phyloP scores from a whole-genome alignment of 2,888 invertebrate species.

The Lordiphosa andalusiaca region DNA sequence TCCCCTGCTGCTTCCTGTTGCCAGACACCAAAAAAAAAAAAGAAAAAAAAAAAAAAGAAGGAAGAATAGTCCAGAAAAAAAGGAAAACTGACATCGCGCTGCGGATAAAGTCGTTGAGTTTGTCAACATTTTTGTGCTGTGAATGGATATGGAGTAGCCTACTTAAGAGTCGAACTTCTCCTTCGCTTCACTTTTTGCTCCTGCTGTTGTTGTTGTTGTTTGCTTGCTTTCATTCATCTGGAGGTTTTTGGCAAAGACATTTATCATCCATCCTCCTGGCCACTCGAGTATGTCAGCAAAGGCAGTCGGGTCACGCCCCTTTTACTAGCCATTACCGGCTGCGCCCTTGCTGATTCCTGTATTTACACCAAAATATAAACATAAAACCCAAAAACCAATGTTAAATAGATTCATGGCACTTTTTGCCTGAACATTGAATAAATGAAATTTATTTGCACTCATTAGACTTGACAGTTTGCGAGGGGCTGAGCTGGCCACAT shows the following conservation, averaged over 20 bases:
- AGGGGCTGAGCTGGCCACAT: constrained; percentile 6
- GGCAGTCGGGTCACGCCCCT: constrained; percentile 36
- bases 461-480: constrained; percentile 57
- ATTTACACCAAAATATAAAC: constrained; percentile 16
- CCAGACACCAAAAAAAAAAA: constrained; percentile 17
- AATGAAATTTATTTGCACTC: constrained; percentile 72
- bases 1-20: constrained; percentile 37
- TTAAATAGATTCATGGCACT: constrained; percentile 67
- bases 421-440: constrained; percentile 44
- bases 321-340: constrained; percentile 8
- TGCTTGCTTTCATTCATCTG: constrained; percentile 68
- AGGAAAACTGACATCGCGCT: constrained; percentile 66
- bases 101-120: constrained; percentile 39
- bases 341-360: constrained; percentile 54
- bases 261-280: constrained; percentile 71
- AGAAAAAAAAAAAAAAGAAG: constrained; percentile 1
- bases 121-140: constrained; percentile 61
- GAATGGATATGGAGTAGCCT: constrained; percentile 47
- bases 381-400: constrained; percentile 53
- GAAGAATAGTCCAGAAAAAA: constrained; percentile 26
- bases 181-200: constrained; percentile 11
- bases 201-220: constrained; percentile 15
- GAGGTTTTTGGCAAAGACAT: constrained; percentile 70
- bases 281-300: constrained; percentile 63
- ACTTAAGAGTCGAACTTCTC: constrained; percentile 30